Evolutionary conservation across 2,888 invertebrate genomes (phyloP), one percentile per base, ranked within the genome.

Genomic region (Hypsopygia costalis): DNA sequence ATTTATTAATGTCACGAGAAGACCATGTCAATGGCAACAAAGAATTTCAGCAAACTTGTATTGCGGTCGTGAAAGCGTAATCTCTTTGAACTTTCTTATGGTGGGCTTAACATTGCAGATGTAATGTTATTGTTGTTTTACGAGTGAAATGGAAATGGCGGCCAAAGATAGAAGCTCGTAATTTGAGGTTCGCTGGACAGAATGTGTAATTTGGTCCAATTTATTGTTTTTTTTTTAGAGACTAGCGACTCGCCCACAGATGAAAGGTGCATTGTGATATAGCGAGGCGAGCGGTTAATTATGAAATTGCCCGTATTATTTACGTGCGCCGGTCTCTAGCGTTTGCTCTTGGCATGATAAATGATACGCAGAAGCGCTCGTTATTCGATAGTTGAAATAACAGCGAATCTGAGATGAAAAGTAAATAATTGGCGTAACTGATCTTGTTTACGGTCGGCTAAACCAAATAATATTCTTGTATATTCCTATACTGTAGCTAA

Each of bases 131-230:
- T 30, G 25, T 38, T 34, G 37, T 30, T 21, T 42, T 42, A 22
- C 16, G 27, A 34, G 34, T 10, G 34, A 12, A 34, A 38, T 33
- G 30, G 41, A 28, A 16, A 16, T 16, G 16, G 16, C 16, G 16
- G 16, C 16, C 16, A 4, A 16, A 16, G 29, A 36, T 69, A 70
- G n/a, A n/a, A n/a, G 70, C 72, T 48, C 51, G 72, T 70, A 76
- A 79, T 78, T 75, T 68, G 63, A 72, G 58, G 54, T 48, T 49
- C 56, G 51, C 45, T 52, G 42, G 47, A 48, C 48, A 46, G 59
- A 72, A 78, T 74, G 69, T 77, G 73, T 81, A 79, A 81, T 81
- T 81, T 70, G 62, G 75, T 75, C 70, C 65, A 76, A 80, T 80
- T 75, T 69, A 52, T 62, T 65, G 31, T 59, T 61, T 62, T 43